phyloP scores from a whole-genome alignment of 1,140 invertebrate species.

The Hyles euphorbiae region DNA sequence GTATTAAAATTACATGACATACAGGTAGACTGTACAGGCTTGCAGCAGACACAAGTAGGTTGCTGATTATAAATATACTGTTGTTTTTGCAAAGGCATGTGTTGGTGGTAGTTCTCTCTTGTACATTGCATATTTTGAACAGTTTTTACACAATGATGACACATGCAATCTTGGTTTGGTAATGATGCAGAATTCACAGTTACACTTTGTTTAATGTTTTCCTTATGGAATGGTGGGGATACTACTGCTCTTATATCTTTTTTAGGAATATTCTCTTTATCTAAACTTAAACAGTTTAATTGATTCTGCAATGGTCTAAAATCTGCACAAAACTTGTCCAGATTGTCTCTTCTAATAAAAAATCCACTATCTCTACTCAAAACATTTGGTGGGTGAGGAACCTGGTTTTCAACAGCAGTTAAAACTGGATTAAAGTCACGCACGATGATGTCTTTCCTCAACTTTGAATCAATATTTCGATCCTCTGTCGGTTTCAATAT shows the following conservation, averaged over 20 bases:
- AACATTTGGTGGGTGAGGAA: constrained; percentile 31
- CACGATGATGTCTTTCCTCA: background rate
- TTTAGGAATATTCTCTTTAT: constrained; percentile 50
- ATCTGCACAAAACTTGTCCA: constrained; percentile 25
- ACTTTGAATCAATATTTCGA: background rate
- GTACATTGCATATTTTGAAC: constrained; percentile 8
- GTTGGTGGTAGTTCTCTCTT: background rate
- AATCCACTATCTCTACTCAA: constrained; percentile 45
- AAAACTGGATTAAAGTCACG: constrained; percentile 17
- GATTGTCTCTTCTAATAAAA: constrained; percentile 49
- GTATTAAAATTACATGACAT: constrained; percentile 10
- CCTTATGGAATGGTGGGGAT: background rate
- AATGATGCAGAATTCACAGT: constrained; percentile 6
- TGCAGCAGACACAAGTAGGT: constrained; percentile 21
- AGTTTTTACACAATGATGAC: constrained; percentile 42
- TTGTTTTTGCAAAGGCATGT: background rate
- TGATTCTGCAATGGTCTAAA: constrained; percentile 31
- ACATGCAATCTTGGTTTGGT: constrained; percentile 32
- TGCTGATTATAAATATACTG: background rate
- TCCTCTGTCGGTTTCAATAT: constrained; percentile 12
- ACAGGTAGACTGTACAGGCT: constrained; percentile 11
- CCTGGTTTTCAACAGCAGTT: constrained; percentile 35
- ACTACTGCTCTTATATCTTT: constrained; percentile 35
- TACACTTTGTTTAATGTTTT: constrained; percentile 9
- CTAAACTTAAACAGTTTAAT: constrained; percentile 33